Evolutionary conservation across 1,140 invertebrate species (phyloP).

Genomic region (Chelonus insularis): DNA sequence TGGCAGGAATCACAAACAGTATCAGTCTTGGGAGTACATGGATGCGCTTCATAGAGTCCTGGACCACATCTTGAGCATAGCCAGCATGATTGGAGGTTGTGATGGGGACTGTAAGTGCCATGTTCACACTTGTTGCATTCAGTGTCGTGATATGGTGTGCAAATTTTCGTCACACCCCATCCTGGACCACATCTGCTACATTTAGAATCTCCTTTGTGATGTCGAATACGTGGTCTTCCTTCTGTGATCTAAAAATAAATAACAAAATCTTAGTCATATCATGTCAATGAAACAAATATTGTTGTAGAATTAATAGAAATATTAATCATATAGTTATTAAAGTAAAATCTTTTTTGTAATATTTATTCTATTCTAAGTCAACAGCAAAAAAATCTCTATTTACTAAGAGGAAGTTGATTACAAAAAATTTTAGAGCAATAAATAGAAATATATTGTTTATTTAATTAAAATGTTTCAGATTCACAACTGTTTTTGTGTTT

Average conservation of each 20-base stretch:
- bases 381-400: no score
- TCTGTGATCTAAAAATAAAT: conserved; percentile 41
- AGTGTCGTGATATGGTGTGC: conserved; percentile 51
- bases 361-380: no score
- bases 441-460: no score
- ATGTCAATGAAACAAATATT: no score
- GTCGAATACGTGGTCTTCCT: conserved; percentile 50
- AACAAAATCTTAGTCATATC: no score
- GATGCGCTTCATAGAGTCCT: conserved; percentile 59
- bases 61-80: conserved; percentile 59
- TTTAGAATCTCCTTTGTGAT: conserved; percentile 48
- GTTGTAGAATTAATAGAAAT: no score
- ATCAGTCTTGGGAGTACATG: conserved; percentile 52
- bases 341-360: no score
- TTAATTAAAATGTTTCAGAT: no score
- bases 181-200: conserved; percentile 56
- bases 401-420: no score
- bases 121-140: conserved; percentile 50
- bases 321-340: no score
- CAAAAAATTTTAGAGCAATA: no score
- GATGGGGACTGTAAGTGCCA: conserved; percentile 58
- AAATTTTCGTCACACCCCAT: conserved; percentile 55
- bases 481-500: no score
- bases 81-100: conserved; percentile 56
- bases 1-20: conserved; percentile 62